phyloP scores from a whole-genome alignment of 2,113 vertebrate genomes.

The Seriola dumerili region DNA sequence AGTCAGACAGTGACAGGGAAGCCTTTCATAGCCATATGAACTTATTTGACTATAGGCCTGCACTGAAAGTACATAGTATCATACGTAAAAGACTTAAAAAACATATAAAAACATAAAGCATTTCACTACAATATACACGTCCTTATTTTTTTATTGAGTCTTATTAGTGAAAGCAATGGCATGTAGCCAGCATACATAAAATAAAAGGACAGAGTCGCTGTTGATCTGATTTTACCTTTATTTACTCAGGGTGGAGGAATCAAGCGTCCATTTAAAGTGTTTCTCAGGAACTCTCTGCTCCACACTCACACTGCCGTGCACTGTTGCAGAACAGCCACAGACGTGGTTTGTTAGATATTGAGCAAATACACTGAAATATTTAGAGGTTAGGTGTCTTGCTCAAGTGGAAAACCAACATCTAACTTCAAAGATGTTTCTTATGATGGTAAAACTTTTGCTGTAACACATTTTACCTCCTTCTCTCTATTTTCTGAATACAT shows the following conservation, averaged over 20 bases:
- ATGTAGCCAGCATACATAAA: not conserved
- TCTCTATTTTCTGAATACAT: not conserved
- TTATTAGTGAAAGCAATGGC: not conserved
- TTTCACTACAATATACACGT: not conserved
- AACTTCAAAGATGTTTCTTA: slow-evolving; percentile 45
- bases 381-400: slow-evolving; percentile 61
- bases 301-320: not conserved
- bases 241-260: slow-evolving; percentile 56
- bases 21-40: not conserved
- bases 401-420: not conserved
- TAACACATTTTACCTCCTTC: slow-evolving; percentile 5
- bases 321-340: slow-evolving; percentile 24
- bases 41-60: too few species aligned
- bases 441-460: not conserved
- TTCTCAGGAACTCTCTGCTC: not conserved
- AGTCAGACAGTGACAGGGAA: too few species aligned
- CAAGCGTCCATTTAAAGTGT: slow-evolving; percentile 5
- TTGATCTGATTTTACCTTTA: slow-evolving; percentile 37
- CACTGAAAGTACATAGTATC: too few species aligned
- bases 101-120: not conserved
- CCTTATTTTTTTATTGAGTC: not conserved
- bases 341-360: slow-evolving; percentile 32
- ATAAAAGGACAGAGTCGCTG: not conserved
- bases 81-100: too few species aligned
- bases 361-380: slow-evolving; percentile 70